A percentile compares a stretch with the other conserved stretches of the same genome.
Conservation (phyloP, 1,140 invertebrate species). For the Melitaea cinxia region DNA sequence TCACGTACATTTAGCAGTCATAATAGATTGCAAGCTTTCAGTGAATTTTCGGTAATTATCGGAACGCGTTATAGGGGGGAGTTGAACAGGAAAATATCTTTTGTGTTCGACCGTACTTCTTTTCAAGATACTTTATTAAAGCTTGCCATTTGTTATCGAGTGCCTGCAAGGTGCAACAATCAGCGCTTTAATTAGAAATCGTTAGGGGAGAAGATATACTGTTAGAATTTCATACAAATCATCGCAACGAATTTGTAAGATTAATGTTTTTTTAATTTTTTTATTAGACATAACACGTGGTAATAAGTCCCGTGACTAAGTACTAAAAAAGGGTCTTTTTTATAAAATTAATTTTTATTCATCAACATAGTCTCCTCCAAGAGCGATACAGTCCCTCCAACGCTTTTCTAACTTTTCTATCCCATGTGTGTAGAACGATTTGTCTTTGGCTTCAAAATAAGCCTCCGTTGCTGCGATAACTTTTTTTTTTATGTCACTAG, state of each 20-base stretch:
- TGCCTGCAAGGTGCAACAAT: constrained; percentile 40
- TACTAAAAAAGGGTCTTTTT: no score
- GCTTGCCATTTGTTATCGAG: constrained; percentile 42
- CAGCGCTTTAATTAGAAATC: constrained; percentile 37
- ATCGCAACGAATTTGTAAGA: background rate
- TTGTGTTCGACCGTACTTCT: constrained; percentile 27
- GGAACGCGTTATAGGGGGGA: constrained; percentile 9
- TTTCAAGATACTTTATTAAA: constrained; percentile 40
- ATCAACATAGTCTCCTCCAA: no score
- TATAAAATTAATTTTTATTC: no score
- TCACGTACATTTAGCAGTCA: background rate
- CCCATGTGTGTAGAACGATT: no score
- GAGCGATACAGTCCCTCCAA: no score
- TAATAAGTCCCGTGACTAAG: no score
- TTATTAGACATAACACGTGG: background rate
- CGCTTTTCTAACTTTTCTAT: no score
- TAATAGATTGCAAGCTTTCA: background rate
- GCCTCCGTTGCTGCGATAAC: no score
- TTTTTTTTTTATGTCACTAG: no score
- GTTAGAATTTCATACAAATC: background rate
- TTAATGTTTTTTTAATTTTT: background rate
- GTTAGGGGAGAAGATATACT: constrained; percentile 1
- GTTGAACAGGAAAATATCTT: constrained; percentile 24
- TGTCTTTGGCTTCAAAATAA: no score
- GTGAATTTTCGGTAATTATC: constrained; percentile 15